A percentile compares a stretch with the other conserved stretches of the same genome.
Conservation (phyloP, 2,113 vertebrate species). For the Microtus montanus region DNA sequence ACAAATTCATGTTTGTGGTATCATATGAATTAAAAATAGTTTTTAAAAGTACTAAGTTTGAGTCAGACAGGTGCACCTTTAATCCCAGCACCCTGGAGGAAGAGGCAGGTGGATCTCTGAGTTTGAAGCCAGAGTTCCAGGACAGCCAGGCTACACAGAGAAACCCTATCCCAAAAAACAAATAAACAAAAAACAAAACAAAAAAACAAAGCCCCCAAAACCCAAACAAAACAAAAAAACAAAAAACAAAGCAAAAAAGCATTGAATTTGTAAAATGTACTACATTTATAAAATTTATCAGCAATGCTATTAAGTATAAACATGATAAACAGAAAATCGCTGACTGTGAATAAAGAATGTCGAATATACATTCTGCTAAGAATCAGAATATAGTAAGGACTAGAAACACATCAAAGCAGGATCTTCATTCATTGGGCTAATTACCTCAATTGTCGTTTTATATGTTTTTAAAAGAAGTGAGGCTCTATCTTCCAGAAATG, state of each 20-base stretch:
- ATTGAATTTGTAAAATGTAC: background rate
- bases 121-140: background rate
- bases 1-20: background rate
- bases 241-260: too few relatives aligned
- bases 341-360: background rate
- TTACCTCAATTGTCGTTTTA: slow-evolving; percentile 93
- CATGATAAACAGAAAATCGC: background rate
- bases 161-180: background rate
- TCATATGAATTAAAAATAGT: background rate
- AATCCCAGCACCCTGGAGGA: background rate
- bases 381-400: background rate
- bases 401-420: background rate
- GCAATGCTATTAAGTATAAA: background rate
- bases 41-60: background rate
- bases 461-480: slow-evolving; percentile 97
- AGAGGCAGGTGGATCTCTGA: background rate
- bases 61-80: background rate
- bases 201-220: too few relatives aligned
- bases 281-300: background rate
- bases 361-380: background rate
- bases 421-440: background rate
- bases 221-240: background rate
- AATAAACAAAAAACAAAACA: background rate
- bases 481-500: slow-evolving; percentile 96
- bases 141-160: background rate